These are phyloP conservation scores for Trachymyrmex septentrionalis DNA, from an alignment of 1,140 invertebrate species.

Conservation along the genomic window DNA sequence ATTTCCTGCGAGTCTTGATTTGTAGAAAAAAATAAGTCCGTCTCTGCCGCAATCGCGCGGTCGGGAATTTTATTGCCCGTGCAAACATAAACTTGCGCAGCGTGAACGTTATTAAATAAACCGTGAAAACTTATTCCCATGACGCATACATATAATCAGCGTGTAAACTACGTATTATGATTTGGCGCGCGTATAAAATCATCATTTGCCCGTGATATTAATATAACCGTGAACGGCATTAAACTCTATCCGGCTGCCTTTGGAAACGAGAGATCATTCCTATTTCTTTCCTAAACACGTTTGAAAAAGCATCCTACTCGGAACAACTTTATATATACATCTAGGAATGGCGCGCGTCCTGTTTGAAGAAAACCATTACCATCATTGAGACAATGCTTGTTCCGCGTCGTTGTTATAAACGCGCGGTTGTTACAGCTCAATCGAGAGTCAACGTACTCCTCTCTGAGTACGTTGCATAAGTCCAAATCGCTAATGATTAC, in stretches of 20 bases:
- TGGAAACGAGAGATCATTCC: constrained; percentile 11
- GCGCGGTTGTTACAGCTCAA: background rate
- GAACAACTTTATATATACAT: background rate
- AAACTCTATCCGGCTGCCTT: background rate
- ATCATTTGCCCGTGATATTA: constrained; percentile 11
- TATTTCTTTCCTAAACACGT: background rate
- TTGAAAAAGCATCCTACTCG: background rate
- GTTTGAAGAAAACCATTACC: background rate
- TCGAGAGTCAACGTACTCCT: constrained; percentile 16
- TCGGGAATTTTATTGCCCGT: constrained; percentile 65
- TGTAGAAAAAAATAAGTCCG: constrained; percentile 24
- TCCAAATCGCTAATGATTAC: constrained; percentile 26
- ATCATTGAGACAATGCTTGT: constrained; percentile 9
- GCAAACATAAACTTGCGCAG: constrained; percentile 54
- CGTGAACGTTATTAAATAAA: constrained; percentile 71
- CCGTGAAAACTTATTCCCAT: constrained; percentile 71
- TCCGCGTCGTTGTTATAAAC: background rate
- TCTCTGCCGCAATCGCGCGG: constrained; percentile 47
- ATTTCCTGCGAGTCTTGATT: constrained; percentile 21
- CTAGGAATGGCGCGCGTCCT: background rate
- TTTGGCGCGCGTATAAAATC: constrained; percentile 69
- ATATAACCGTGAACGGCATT: constrained; percentile 37
- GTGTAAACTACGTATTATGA: constrained; percentile 54
- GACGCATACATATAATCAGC: constrained; percentile 41
- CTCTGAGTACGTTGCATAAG: constrained; percentile 10